These are phyloP conservation scores for Euura lappo DNA, from an alignment of 1,140 invertebrate genomes.

Conservation along the genomic window DNA sequence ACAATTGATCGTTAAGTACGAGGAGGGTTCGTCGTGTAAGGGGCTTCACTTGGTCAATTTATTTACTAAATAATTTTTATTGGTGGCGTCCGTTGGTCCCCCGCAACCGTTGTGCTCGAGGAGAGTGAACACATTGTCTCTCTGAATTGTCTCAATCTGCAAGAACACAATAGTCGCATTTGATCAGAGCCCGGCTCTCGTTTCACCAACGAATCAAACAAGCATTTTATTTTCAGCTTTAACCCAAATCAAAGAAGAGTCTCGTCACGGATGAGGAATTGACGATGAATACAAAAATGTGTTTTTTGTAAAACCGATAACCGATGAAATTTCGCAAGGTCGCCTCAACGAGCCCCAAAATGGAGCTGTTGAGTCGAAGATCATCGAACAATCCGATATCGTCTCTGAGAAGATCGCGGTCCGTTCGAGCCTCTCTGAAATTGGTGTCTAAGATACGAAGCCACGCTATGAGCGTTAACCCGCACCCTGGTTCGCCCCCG, in stretches of 20 bases:
- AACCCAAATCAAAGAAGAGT: no score
- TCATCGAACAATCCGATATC: slow-evolving; percentile 34
- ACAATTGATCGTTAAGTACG: neutral
- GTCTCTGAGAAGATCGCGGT: slow-evolving; percentile 68
- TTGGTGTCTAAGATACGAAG: slow-evolving; percentile 61
- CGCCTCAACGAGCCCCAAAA: slow-evolving; percentile 42
- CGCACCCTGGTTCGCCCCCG: slow-evolving; percentile 35
- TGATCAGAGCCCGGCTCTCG: neutral
- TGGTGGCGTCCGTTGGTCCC: neutral
- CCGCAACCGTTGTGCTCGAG: no score
- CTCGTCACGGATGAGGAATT: no score
- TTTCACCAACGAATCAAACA: no score
- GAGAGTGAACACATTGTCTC: no score
- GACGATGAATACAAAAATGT: no score
- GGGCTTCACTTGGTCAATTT: neutral
- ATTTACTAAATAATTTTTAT: slow-evolving; percentile 1
- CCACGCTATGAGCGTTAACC: slow-evolving; percentile 38
- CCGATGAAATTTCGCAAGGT: slow-evolving; percentile 53
- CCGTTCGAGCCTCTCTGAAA: slow-evolving; percentile 74
- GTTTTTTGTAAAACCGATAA: neutral
- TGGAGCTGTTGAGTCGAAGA: slow-evolving; percentile 46
- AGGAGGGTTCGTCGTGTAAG: neutral
- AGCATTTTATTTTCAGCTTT: no score
- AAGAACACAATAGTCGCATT: neutral
- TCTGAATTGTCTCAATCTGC: neutral